Evolutionary conservation across 2,797 vertebrate species (phyloP).

Genomic region (Botia kubotai): DNA sequence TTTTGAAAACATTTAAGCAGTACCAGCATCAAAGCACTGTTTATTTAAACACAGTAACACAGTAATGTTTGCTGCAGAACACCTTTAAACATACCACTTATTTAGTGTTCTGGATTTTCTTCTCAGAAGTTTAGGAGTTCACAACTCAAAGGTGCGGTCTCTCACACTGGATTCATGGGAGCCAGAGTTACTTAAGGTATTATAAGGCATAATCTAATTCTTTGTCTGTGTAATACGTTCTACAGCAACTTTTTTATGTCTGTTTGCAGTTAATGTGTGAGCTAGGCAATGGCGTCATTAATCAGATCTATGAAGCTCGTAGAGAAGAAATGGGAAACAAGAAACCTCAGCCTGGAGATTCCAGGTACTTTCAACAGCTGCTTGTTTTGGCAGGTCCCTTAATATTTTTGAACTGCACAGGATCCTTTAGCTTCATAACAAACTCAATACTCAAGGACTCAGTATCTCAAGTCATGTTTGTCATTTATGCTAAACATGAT

Average conservation of each 20-base stretch:
- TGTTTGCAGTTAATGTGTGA: conserved; percentile 92
- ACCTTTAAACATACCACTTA: not conserved
- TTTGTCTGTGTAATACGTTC: not conserved
- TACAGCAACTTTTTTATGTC: not conserved
- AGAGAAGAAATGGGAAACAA: conserved; percentile 85
- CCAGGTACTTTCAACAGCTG: conserved; percentile 79
- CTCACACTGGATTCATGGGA: conserved; percentile 96
- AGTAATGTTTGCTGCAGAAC: too few species aligned
- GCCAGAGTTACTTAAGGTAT: conserved; percentile 95
- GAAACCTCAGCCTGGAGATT: conserved; percentile 90
- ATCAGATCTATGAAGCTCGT: conserved; percentile 94
- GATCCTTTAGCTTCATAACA: not conserved
- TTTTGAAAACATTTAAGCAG: too few species aligned
- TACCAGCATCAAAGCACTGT: not conserved
- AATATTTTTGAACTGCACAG: not conserved
- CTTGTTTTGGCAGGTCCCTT: not conserved
- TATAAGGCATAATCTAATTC: not conserved
- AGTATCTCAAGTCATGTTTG: too few species aligned
- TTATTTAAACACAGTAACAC: too few species aligned
- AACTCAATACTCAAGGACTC: too few species aligned
- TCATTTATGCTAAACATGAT: too few species aligned
- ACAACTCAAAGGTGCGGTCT: conserved; percentile 97
- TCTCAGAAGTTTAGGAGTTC: conserved; percentile 95
- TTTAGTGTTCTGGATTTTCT: not conserved
- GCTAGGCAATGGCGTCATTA: conserved; percentile 92